phyloP scores from a whole-genome alignment of 2,797 vertebrate genomes.

The Cygnus olor region DNA sequence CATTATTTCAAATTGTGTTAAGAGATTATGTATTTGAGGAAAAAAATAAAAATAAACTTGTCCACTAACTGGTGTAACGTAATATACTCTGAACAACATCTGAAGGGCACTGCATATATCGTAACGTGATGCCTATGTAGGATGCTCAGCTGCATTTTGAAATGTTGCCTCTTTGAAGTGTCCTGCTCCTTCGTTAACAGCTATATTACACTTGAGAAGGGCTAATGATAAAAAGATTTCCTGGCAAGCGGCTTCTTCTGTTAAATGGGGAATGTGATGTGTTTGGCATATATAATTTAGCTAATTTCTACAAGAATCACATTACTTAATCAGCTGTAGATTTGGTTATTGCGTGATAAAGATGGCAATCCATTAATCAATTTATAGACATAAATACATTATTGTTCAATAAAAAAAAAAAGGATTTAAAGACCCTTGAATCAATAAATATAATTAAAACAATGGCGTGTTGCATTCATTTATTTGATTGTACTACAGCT shows the following conservation, averaged over 20 bases:
- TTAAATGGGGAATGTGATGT: constrained; percentile 36
- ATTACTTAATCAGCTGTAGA: constrained; percentile 47
- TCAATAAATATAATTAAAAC: constrained; percentile 73
- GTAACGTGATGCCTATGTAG: background rate
- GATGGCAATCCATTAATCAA: constrained; percentile 59
- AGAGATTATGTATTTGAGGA: background rate
- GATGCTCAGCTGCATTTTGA: background rate
- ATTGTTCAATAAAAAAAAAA: constrained; percentile 29
- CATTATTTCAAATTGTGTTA: background rate
- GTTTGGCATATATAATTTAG: constrained; percentile 45
- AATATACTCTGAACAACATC: background rate
- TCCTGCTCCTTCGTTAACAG: background rate
- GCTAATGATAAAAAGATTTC: constrained; percentile 55
- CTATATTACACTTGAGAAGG: constrained; percentile 26
- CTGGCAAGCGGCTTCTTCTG: constrained; percentile 48
- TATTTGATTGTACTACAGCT: constrained; percentile 54
- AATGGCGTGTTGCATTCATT: constrained; percentile 27
- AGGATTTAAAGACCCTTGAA: constrained; percentile 29
- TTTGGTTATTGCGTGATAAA: constrained; percentile 41
- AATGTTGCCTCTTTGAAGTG: background rate
- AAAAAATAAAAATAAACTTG: background rate
- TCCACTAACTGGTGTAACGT: background rate
- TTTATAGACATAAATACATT: constrained; percentile 52
- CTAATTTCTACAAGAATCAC: constrained; percentile 64
- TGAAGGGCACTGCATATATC: background rate